Percentiles rank a stretch among this genome's conserved stretches.
Conservation (phyloP, 2,113 vertebrate species). For the Phaethon lepturus region DNA sequence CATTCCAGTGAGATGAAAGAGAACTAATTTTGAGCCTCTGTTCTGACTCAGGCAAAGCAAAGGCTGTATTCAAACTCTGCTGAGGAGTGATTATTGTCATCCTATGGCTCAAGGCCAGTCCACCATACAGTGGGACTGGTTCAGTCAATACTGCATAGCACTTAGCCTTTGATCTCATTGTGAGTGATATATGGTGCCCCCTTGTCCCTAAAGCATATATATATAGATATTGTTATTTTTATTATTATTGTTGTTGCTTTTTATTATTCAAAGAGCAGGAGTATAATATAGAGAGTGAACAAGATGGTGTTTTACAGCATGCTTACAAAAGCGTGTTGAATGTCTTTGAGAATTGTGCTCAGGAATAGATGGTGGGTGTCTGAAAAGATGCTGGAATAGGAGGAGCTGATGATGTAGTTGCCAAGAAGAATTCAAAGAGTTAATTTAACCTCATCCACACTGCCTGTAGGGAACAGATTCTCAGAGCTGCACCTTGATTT, state of each 20-base stretch:
- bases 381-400: not conserved
- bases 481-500: not conserved
- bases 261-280: not conserved
- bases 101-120: not conserved
- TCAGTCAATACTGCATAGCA: not conserved
- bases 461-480: not conserved
- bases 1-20: not conserved
- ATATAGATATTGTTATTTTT: not conserved
- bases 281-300: not conserved
- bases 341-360: not conserved
- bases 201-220: not conserved
- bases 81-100: not conserved
- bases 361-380: not conserved
- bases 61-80: not conserved
- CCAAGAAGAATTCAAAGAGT: not conserved
- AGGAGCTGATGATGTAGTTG: not conserved
- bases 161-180: not conserved
- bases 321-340: not conserved
- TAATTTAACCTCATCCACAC: not conserved
- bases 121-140: not conserved
- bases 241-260: not conserved
- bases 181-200: not conserved
- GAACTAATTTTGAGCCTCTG: not conserved
- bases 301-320: not conserved
- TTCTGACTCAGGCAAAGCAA: not conserved